Evolutionary conservation across 2,888 invertebrate genomes (phyloP).

Genomic region (Eupeodes latifasciatus): DNA sequence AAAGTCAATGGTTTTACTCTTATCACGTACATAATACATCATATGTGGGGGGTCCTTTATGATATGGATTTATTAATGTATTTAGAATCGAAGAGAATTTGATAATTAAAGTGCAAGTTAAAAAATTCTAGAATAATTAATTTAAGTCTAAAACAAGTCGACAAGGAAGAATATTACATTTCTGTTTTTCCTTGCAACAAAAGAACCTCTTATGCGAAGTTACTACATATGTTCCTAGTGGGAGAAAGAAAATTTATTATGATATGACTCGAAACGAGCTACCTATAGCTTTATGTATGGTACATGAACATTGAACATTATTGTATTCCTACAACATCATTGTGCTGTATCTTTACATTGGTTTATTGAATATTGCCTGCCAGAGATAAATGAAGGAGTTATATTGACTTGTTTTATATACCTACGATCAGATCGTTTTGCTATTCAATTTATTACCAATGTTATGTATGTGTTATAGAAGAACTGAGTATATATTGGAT

Average conservation of each 20-base stretch:
- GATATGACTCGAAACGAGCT: not conserved
- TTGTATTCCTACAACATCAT: too few species aligned
- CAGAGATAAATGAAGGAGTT: slow-evolving; percentile 53
- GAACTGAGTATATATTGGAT: not conserved
- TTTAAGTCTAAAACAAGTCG: not conserved
- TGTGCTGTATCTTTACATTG: not conserved
- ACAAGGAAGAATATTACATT: not conserved
- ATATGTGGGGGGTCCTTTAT: not conserved
- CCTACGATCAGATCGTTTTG: slow-evolving; percentile 5
- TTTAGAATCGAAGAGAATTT: slow-evolving; percentile 9
- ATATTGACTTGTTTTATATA: slow-evolving; percentile 35
- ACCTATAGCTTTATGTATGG: not conserved
- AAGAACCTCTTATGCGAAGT: too few species aligned
- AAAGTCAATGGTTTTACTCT: not conserved
- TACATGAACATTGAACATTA: not conserved
- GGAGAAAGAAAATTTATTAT: slow-evolving; percentile 14
- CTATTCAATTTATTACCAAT: slow-evolving; percentile 53
- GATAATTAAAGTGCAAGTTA: not conserved
- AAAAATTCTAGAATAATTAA: not conserved
- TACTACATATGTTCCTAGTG: not conserved
- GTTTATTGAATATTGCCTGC: slow-evolving; percentile 42
- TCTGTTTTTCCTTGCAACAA: not conserved
- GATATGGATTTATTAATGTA: not conserved
- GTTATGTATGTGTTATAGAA: not conserved
- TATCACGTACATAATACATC: not conserved